Evolutionary conservation across 2,888 invertebrate genomes (phyloP), one percentile per base, ranked within the genome.

Genomic region (Aphrophora alni): DNA sequence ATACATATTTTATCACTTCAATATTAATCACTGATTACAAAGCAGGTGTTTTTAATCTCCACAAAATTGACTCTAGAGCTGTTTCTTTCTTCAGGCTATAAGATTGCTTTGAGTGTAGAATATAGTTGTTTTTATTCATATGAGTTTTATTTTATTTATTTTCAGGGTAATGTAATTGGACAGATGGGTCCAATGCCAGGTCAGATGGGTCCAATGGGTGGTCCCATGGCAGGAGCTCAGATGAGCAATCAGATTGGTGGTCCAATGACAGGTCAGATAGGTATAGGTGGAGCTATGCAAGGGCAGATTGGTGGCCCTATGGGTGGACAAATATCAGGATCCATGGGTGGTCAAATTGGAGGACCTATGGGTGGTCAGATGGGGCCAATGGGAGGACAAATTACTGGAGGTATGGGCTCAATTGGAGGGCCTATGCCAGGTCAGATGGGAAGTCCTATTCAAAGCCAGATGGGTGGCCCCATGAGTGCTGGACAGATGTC

Each of bases 201-300:
- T 85, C 82, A 81, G 86, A 86, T 88, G n/a, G 87, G 87, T 27
- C 90, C 89, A 85, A 87, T 88, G 78, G 86, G 86, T 38, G 88
- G 88, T 44, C 89, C 89, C 78, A 88, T 87, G 83, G 12, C 5
- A 59, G 86, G 85, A 38, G 88, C 89, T 76, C 90, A 90, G 75
- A 91, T 91, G 89, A 86, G 88, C 82, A 86, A 87, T 44, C 89
- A 89, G 85, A 88, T 89, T 86, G 88, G 87, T 83, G 88, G 87
- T 24, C 79, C 77, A 44, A 82, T 83, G 83, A 80, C 69, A 38
- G 71, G 70, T 2, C 82, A 83, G 75, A 82, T 82, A 79, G 33
- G 38, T 24, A 59, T 59, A 71, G 75, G 77, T 14, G 87, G 86
- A 77, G 88, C 87, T 81, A 88, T 88, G 83, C 86, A 87, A 12